phyloP scores from a whole-genome alignment of 2,888 invertebrate species.

The Macaria notata region DNA sequence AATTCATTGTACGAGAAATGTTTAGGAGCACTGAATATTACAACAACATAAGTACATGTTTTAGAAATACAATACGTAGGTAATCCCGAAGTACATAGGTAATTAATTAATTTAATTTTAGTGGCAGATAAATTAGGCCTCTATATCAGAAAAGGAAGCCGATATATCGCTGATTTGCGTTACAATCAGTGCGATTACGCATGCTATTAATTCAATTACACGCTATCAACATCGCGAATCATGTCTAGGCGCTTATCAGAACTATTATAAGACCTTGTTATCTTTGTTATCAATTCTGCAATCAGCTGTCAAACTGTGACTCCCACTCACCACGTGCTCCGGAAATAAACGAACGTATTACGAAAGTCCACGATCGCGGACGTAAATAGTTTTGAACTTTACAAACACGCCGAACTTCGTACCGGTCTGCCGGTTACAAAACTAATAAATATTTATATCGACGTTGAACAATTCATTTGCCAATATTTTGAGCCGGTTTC shows the following conservation, averaged over 20 bases:
- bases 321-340: slow-evolving; percentile 62
- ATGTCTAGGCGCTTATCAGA: slow-evolving; percentile 4
- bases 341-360: slow-evolving; percentile 53
- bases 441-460: slow-evolving; percentile 1
- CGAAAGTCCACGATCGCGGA: slow-evolving; percentile 57
- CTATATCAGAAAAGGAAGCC: too few relatives aligned
- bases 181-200: too few relatives aligned
- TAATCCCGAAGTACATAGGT: too few relatives aligned
- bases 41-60: too few relatives aligned
- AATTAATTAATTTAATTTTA: too few relatives aligned
- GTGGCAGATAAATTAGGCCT: too few relatives aligned
- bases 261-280: neutral
- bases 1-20: too few relatives aligned
- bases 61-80: too few relatives aligned
- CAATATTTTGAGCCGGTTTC: slow-evolving; percentile 15
- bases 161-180: too few relatives aligned
- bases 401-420: slow-evolving; percentile 49
- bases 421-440: slow-evolving; percentile 30
- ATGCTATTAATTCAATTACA: neutral
- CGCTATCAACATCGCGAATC: slow-evolving; percentile 4
- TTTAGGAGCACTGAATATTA: too few relatives aligned
- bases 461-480: slow-evolving; percentile 2
- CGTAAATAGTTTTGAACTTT: slow-evolving; percentile 72
- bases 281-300: slow-evolving; percentile 36
- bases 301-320: slow-evolving; percentile 52